These are phyloP conservation scores for Lepidostoma basale DNA, from an alignment of 1,140 invertebrate genomes.

Conservation along the genomic window DNA sequence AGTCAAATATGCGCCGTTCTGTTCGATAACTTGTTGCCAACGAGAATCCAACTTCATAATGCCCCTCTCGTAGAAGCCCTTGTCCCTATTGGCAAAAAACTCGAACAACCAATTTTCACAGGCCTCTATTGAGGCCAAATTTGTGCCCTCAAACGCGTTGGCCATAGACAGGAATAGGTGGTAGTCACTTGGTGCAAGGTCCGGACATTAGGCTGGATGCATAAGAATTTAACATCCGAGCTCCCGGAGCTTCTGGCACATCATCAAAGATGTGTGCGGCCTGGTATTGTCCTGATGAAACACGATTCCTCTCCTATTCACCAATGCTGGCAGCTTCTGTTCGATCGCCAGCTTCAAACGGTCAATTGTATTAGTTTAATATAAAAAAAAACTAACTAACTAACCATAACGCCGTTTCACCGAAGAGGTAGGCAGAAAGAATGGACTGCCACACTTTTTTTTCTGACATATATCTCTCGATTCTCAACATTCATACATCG, in stretches of 20 bases:
- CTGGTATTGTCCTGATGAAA: slow-evolving; percentile 9
- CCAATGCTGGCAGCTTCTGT: slow-evolving; percentile 4
- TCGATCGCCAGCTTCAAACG: slow-evolving; percentile 10
- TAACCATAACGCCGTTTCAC: no score
- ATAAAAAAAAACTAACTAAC: no score
- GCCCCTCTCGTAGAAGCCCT: background rate
- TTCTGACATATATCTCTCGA: no score
- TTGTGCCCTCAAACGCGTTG: background rate
- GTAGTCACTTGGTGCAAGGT: background rate
- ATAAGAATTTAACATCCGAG: slow-evolving; percentile 1
- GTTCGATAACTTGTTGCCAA: slow-evolving; percentile 14
- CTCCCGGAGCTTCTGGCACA: background rate
- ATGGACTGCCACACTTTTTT: no score
- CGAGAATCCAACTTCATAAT: background rate
- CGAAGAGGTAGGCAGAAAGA: no score
- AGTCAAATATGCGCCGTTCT: slow-evolving; percentile 11
- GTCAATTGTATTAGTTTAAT: no score
- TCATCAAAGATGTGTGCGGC: slow-evolving; percentile 6
- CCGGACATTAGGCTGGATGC: background rate
- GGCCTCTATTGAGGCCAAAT: background rate
- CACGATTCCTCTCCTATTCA: slow-evolving; percentile 6
- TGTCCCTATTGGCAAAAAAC: slow-evolving; percentile 2
- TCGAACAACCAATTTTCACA: background rate
- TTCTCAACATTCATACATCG: no score
- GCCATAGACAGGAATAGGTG: background rate